phyloP scores from a whole-genome alignment of 2,888 invertebrate genomes.

The Apodemia mormo region DNA sequence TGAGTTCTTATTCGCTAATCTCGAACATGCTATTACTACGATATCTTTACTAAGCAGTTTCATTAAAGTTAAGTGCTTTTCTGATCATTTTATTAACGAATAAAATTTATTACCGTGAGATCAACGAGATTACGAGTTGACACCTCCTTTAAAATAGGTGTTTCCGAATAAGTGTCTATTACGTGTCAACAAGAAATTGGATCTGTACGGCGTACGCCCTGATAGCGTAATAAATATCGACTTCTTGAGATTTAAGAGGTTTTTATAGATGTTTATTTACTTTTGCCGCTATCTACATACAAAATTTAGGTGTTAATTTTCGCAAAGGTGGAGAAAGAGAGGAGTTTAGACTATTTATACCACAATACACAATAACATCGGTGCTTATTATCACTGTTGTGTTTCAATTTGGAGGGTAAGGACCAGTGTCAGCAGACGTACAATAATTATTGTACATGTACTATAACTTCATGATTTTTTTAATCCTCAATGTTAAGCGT shows the following conservation, averaged over 20 bases:
- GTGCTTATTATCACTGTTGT: too few relatives aligned
- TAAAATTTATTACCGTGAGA: neutral
- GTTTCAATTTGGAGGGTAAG: too few relatives aligned
- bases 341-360: too few relatives aligned
- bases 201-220: neutral
- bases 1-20: neutral
- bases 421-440: too few relatives aligned
- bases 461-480: too few relatives aligned
- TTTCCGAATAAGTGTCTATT: conserved; percentile 9
- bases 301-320: too few relatives aligned
- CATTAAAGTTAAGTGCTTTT: conserved; percentile 1
- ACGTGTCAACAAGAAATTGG: conserved; percentile 12
- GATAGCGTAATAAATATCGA: neutral
- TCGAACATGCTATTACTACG: neutral
- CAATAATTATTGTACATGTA: too few relatives aligned
- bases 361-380: too few relatives aligned
- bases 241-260: neutral
- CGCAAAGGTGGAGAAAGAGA: too few relatives aligned
- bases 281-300: conserved; percentile 17
- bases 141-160: neutral
- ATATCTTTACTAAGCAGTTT: conserved; percentile 7
- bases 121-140: neutral
- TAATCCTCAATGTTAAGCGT: too few relatives aligned
- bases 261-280: conserved; percentile 24
- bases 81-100: neutral